phyloP scores from a whole-genome alignment of 2,888 invertebrate species.

The Drosophila tripunctata region DNA sequence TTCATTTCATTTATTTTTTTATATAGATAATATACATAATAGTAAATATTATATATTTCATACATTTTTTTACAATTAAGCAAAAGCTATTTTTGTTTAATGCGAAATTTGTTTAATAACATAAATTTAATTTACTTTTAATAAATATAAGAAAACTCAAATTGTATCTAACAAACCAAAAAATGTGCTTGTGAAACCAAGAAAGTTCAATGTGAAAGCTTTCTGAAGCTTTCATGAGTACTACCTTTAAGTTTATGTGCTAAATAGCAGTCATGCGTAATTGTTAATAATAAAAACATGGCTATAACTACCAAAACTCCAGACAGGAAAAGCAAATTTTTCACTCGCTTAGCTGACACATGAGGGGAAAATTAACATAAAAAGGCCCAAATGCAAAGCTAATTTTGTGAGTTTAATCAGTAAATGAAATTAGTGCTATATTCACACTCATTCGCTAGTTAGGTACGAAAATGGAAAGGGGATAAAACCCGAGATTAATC shows the following conservation, averaged over 20 bases:
- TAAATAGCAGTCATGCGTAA: conserved; percentile 20
- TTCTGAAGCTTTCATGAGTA: background rate
- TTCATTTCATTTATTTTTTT: too few species aligned
- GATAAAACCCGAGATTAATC: conserved; percentile 58
- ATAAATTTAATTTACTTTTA: too few species aligned
- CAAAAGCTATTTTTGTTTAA: too few species aligned
- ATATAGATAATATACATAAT: too few species aligned
- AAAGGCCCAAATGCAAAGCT: conserved; percentile 35
- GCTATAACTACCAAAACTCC: conserved; percentile 1
- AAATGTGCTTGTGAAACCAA: too few species aligned
- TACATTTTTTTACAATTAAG: too few species aligned
- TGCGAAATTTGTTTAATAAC: too few species aligned
- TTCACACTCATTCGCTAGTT: background rate
- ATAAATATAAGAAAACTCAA: too few species aligned
- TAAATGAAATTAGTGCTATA: conserved; percentile 15
- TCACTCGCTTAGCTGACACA: conserved; percentile 46
- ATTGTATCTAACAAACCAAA: too few species aligned
- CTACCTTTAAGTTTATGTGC: conserved; percentile 4
- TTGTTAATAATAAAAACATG: conserved; percentile 26
- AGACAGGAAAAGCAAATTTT: conserved; percentile 57
- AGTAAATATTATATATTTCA: too few species aligned
- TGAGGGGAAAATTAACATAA: conserved; percentile 59
- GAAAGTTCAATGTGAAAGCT: too few species aligned
- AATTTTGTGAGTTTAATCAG: conserved; percentile 40
- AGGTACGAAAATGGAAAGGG: background rate